phyloP scores from a whole-genome alignment of 2,113 vertebrate genomes.

The Okapia johnstoni region DNA sequence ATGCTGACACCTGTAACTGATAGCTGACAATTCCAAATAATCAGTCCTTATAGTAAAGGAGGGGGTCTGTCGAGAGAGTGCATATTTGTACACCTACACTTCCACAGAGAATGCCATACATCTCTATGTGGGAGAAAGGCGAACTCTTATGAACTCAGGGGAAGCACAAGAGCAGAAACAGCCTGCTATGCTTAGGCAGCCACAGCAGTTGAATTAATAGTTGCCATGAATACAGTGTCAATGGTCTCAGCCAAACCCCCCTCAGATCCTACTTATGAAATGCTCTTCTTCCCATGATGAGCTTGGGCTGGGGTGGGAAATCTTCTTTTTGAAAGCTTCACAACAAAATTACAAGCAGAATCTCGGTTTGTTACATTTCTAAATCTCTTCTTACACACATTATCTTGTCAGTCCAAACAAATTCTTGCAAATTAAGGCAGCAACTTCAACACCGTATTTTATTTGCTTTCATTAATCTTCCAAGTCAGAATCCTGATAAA shows the following conservation, averaged over 20 bases:
- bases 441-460: neutral
- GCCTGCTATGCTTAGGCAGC: neutral
- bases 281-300: neutral
- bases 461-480: constrained; percentile 26
- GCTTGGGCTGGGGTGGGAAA: neutral
- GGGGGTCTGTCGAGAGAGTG: neutral
- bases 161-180: neutral
- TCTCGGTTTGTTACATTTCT: neutral
- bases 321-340: neutral
- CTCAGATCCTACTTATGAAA: neutral
- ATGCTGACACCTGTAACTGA: neutral
- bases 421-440: neutral
- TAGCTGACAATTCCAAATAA: neutral
- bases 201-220: neutral
- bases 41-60: neutral
- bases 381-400: neutral
- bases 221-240: neutral
- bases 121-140: neutral
- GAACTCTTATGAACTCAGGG: neutral
- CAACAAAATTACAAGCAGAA: neutral
- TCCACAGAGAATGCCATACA: neutral
- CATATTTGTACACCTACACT: neutral
- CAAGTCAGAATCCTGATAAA: neutral
- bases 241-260: neutral
- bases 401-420: constrained; percentile 15